phyloP scores from a whole-genome alignment of 2,888 invertebrate genomes.

The Cactoblastis cactorum region DNA sequence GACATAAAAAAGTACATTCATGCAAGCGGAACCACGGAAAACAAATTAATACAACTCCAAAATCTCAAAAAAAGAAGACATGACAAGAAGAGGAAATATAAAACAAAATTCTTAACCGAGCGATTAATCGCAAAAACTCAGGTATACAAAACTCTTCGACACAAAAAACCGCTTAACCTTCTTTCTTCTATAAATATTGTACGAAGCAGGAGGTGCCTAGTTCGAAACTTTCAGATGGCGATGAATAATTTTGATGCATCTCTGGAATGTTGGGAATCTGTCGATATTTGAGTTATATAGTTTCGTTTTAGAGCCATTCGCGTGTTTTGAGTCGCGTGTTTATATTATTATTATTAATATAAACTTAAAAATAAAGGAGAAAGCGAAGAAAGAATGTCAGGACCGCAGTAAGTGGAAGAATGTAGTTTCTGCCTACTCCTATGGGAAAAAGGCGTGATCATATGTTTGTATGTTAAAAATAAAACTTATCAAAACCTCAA shows the following conservation, averaged over 20 bases:
- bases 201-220: slow-evolving; percentile 4
- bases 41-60: too few species aligned
- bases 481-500: too few species aligned
- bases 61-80: too few species aligned
- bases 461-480: too few species aligned
- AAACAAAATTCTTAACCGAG: background rate
- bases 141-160: slow-evolving; percentile 17
- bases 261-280: background rate
- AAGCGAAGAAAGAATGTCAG: too few species aligned
- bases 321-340: background rate
- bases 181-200: slow-evolving; percentile 9
- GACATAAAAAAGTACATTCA: too few species aligned
- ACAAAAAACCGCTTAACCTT: slow-evolving; percentile 12
- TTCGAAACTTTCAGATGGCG: slow-evolving; percentile 1
- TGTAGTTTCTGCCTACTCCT: too few species aligned
- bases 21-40: too few species aligned
- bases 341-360: background rate
- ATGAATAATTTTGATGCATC: slow-evolving; percentile 8
- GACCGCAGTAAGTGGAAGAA: too few species aligned
- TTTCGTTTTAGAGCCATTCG: background rate
- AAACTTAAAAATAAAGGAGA: too few species aligned
- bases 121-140: slow-evolving; percentile 2
- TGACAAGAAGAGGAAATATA: too few species aligned
- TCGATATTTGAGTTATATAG: background rate
- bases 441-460: too few species aligned